Evolutionary conservation across 2,113 vertebrate genomes (phyloP).

Genomic region (Phycodurus eques): DNA sequence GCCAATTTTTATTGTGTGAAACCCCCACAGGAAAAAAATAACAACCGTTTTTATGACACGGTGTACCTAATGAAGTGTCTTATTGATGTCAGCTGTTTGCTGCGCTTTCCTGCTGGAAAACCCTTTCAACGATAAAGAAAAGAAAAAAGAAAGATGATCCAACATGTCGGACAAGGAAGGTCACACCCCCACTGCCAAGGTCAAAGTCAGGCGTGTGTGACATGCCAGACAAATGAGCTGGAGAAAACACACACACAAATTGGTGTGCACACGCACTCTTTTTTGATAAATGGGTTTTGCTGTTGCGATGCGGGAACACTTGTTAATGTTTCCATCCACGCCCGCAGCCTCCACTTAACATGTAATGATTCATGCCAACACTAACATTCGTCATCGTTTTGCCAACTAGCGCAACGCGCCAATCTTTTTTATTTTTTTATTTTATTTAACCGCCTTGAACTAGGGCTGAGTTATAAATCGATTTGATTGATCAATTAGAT

Average conservation of each 20-base stretch:
- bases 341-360: background rate
- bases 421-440: background rate
- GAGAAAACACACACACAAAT: background rate
- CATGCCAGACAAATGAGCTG: background rate
- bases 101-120: background rate
- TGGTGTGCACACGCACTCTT: background rate
- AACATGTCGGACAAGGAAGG: background rate
- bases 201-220: background rate
- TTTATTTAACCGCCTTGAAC: background rate
- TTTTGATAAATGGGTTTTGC: conserved; percentile 1
- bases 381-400: background rate
- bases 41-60: no score
- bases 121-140: background rate
- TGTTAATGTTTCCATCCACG: background rate
- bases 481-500: no score
- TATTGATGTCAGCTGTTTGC: background rate
- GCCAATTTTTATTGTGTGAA: no score
- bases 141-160: background rate
- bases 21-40: no score
- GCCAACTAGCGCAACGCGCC: background rate
- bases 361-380: background rate
- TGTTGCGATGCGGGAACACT: background rate
- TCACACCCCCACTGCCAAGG: background rate
- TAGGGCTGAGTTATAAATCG: background rate
- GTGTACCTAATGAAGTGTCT: no score